Base-by-base conservation (phyloP, 2,797 vertebrate species). In the Gephyroberyx darwinii region DNA sequence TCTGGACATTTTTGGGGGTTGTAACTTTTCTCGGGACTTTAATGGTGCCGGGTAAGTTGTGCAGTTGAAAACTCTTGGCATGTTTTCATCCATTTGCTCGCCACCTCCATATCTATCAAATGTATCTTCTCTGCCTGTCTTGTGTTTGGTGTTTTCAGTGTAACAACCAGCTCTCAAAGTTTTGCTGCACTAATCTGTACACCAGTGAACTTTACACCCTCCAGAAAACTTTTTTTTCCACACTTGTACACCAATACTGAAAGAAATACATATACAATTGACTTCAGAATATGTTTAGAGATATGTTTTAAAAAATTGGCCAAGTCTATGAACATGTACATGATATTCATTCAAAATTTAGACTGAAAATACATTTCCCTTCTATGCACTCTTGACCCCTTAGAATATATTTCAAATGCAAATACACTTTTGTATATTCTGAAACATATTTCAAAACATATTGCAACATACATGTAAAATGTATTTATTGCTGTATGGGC, bases 11-110 rank as follows among this genome's bases (percentile, higher is more conserved):
- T 39, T 41, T 82, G 52, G 45, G 14, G 16, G 47, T 75, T 8
- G 60, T 53, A 9, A 54, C 69, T 55, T 45, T 45, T 4, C 60
- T 89, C 31, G 20, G 79, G 53, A 19, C 55, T 12, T 56, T 63
- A 12, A 31, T 74, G 22, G 43, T 62, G 14, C 65, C 56, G 80
- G 85, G 88, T 90, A 82, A 50, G 78, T 73, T 6, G 9, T 16
- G 5, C 37, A 17, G 26, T 37, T 22, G 17, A 33, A 35, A 47
- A 9, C 19, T 55, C 30, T 70, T 48, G 43, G 22, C 41, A 5
- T 14, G n/a, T 43, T 9, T 14, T 43, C 7, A 5, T 59, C 16
- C 19, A 31, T 43, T 33, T 37, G 10, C 10, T 53, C 19, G 4
- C 26, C 26, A 26, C 26, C 26, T 26, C 26, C 26, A 26, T 26